Evolutionary conservation across 1,140 invertebrate species (phyloP).

Genomic region (Aphidius ervi): DNA sequence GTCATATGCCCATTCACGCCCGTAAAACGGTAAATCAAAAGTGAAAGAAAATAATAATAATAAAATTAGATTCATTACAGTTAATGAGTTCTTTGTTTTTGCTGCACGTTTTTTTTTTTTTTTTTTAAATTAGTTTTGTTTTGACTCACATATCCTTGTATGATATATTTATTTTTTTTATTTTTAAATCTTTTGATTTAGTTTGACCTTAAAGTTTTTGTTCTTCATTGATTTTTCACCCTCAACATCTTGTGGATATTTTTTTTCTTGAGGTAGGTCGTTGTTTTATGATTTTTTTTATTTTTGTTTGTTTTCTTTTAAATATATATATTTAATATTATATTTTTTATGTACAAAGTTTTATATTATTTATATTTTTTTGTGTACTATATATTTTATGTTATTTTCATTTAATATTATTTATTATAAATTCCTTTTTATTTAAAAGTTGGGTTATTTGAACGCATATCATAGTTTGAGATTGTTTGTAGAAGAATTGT

Average conservation of each 20-base stretch:
- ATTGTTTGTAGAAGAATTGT: conserved; percentile 9
- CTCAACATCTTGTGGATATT: neutral
- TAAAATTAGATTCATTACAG: conserved; percentile 2
- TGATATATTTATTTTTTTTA: neutral
- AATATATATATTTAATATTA: neutral
- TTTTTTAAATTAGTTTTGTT: neutral
- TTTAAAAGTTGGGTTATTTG: neutral
- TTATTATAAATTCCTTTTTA: conserved; percentile 3
- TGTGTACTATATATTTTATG: neutral
- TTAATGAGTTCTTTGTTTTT: conserved; percentile 28
- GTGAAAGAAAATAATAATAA: neutral
- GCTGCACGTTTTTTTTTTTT: neutral
- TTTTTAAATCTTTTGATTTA: neutral
- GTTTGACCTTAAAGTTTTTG: no score
- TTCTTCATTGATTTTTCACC: neutral
- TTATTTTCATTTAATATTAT: neutral
- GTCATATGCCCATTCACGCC: conserved; percentile 52
- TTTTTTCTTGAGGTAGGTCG: conserved; percentile 14
- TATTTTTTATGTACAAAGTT: neutral
- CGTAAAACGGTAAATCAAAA: conserved; percentile 49
- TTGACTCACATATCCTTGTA: no score
- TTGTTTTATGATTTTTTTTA: neutral
- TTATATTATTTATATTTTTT: neutral
- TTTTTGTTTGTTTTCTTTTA: neutral
- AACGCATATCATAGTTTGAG: neutral